Evolutionary conservation across 1,140 invertebrate species (phyloP), one percentile per base, ranked within the genome.

Genomic region (Orchestia grillus): DNA sequence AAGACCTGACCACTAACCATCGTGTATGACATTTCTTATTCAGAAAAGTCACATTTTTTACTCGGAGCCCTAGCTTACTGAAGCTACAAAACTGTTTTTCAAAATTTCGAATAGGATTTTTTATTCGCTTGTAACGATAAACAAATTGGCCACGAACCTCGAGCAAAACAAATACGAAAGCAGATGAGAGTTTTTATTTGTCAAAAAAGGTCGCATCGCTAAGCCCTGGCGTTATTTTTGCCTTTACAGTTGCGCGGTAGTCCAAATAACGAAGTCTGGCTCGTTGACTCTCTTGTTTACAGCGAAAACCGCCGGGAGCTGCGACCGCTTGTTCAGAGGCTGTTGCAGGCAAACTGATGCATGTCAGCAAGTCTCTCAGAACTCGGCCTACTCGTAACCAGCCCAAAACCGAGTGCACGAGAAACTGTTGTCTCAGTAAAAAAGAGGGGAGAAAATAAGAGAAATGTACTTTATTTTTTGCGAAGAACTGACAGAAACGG

Each of bases 71-170:
- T 77, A 19, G 62, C 62, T 77, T 77, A 36, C 62, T 77, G 62
- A 77, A 77, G 62, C 62, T 28, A 19, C 11, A 19, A 77, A 77
- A 77, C 11, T 28, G 11, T 15, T 77, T 77, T 77, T 77, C 36
- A 3, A 90, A 90, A 90, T 19, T 90, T 43, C 28, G 43, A 28
- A 41, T 42, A 36, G 11, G 41, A 43, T 23, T 94, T 94, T 94
- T 94, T n/a, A 44, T 44, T 44, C 44, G 41, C 92, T 44, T 19
- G 43, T 94, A 94, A 94, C 92, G 92, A 94, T 94, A 94, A 94
- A 94, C 92, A 94, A 94, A 94, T 94, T 94, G 92, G 23, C 92
- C 40, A 44, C 43, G 44, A 47, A 11, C 19, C 92, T 47, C 44
- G 41, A 45, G 43, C 92, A 94, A 94, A 94, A 94, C 44, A 45